Conservation (phyloP, 2,888 invertebrate species). For the Epinotia ramella region DNA sequence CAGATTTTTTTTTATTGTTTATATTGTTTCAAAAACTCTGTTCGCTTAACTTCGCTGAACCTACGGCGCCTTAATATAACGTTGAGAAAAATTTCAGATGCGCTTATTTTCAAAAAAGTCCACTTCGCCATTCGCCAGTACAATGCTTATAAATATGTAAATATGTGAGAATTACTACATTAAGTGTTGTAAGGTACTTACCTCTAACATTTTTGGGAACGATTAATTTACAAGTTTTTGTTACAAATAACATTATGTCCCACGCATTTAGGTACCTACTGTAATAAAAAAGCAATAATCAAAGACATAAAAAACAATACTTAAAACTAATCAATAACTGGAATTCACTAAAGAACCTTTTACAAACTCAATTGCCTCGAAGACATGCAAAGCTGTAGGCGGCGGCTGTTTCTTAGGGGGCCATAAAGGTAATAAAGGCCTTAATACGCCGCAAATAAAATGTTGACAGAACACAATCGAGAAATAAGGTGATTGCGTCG, state of each 20-base stretch:
- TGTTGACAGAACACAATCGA: constrained; percentile 50
- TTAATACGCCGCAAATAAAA: constrained; percentile 50
- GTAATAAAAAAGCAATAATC: neutral
- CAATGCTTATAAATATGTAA: no score
- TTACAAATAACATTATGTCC: neutral
- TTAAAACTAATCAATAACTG: constrained; percentile 26
- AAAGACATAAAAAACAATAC: constrained; percentile 3
- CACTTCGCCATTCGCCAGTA: no score
- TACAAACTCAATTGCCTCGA: constrained; percentile 32
- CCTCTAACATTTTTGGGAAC: neutral
- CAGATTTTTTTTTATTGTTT: no score
- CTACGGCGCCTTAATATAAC: no score
- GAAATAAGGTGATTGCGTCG: constrained; percentile 47
- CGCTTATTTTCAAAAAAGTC: no score
- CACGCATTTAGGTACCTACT: neutral
- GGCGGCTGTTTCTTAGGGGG: constrained; percentile 26
- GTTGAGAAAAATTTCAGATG: no score
- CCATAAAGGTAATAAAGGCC: constrained; percentile 38
- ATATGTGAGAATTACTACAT: no score
- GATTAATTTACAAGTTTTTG: neutral
- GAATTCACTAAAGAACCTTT: constrained; percentile 21
- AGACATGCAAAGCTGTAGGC: constrained; percentile 39
- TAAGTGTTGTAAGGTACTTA: neutral
- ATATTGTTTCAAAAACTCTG: no score
- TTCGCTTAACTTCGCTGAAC: no score